Evolutionary conservation across 2,797 vertebrate species (phyloP).

Genomic region (Anabacerthia variegaticeps): DNA sequence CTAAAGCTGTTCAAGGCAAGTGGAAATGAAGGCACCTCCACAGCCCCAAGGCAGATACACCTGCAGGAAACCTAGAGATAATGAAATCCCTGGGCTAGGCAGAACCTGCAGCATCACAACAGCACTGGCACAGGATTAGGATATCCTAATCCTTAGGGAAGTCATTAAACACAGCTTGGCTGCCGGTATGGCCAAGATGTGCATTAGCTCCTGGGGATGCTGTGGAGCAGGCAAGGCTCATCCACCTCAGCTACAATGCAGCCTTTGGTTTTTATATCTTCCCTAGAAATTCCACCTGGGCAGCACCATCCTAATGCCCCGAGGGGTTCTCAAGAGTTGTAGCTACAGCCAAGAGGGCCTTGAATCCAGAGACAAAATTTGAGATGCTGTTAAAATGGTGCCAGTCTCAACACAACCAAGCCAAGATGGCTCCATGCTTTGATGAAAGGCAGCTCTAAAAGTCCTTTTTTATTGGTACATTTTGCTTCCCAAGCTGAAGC

Average conservation of each 20-base stretch:
- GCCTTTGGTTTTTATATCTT: neutral
- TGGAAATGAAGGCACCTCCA: neutral
- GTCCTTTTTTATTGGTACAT: fast-evolving
- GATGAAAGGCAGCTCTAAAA: neutral
- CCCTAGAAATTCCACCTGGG: fast-evolving
- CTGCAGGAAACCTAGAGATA: neutral
- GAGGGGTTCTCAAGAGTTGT: neutral
- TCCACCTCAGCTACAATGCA: neutral
- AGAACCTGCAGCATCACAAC: neutral
- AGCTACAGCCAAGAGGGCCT: neutral
- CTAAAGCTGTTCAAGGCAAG: neutral
- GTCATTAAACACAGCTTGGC: neutral
- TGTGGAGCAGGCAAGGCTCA: neutral
- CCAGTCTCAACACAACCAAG: neutral
- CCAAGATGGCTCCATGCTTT: neutral
- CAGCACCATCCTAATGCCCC: fast-evolving
- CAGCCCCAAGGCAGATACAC: neutral
- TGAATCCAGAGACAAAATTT: neutral
- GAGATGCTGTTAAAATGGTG: neutral
- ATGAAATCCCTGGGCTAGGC: constrained; percentile 6
- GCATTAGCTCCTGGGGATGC: neutral
- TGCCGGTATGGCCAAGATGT: fast-evolving
- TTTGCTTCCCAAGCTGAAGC: neutral
- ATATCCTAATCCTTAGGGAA: constrained; percentile 6
- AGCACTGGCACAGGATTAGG: neutral